Base-by-base conservation (phyloP, 53 echinoderm and acorn worm genomes). In the Patiria pectinifera region DNA sequence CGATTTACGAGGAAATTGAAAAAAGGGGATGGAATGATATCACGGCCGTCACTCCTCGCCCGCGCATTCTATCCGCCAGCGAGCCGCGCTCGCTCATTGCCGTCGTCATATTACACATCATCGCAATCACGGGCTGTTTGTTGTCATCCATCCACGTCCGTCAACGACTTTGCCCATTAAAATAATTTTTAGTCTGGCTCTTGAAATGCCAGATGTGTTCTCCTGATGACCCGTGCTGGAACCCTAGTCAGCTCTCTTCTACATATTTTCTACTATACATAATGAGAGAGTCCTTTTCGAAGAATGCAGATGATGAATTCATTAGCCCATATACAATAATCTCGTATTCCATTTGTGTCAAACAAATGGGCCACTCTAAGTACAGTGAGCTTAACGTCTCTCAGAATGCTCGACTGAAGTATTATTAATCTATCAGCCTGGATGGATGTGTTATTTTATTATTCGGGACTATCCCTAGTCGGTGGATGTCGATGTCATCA, bases 281-380 rank as follows among this genome's bases (percentile, higher is more conserved):
- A 0, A 74, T 74, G 74, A 23, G 22, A 24, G 74, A 10, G 19
- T 25, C 22, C 47, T 70, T 12, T 45, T 43, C 45, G 6, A 6
- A 19, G 74, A 74, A 49, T 49, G 74, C 35, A 78, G 78, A 88
- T 53, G 24, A 43, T 76, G 88, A 77, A 88, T 88, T 77, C 78
- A 88, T 88, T 88, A 78, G 78, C 88, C 88, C 21, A 76, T 16
- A 88, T 88, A 59, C 82, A 82, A 59, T 82, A 45, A 8, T 78
- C 79, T 78, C 14, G 79, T 45, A 78, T 78, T 78, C 79, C 46
- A 44, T 78, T 78, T 45, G 79, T 78, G 44, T 78, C 22, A n/a
- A 74, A 24, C 19, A 24, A 74, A 74, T 23, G 24, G 74, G 74
- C 0, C 74, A 74, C 18, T 74, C 21, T 5, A 53, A 53, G 69